Evolutionary conservation across 2,797 vertebrate species (phyloP).

Genomic region (Numenius phaeopus): DNA sequence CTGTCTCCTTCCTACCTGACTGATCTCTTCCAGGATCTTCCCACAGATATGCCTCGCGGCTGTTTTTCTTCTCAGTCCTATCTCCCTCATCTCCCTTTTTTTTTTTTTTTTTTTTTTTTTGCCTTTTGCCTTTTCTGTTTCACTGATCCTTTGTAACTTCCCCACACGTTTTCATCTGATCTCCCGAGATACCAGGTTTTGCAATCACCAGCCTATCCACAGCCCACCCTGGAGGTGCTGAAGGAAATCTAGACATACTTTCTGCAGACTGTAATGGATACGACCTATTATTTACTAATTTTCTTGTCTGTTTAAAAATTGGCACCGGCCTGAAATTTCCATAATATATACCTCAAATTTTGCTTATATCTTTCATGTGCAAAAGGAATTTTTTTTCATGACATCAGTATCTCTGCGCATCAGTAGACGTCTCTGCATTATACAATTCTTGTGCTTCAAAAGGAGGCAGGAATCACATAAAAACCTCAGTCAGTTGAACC

Average conservation of each 20-base stretch:
- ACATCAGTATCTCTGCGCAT: neutral
- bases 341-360: neutral
- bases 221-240: conserved; percentile 58
- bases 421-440: neutral
- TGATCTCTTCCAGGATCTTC: conserved; percentile 37
- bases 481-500: rapidly evolving
- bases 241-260: conserved; percentile 37
- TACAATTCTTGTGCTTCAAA: neutral
- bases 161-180: conserved; percentile 5
- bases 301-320: conserved; percentile 14
- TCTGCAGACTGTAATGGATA: neutral
- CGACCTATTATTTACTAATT: neutral
- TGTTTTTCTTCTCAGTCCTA: conserved; percentile 16
- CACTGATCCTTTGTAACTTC: neutral
- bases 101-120: neutral
- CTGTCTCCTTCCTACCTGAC: conserved; percentile 38
- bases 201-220: conserved; percentile 19
- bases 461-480: neutral
- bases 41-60: conserved; percentile 20
- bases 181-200: neutral
- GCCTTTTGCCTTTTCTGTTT: neutral
- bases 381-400: neutral
- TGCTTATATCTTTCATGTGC: neutral
- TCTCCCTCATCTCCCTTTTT: conserved; percentile 24
- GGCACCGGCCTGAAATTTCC: neutral